Evolutionary conservation across 1,140 invertebrate species (phyloP), one percentile per base, ranked within the genome.

Genomic region (Andrena cerasifolii): DNA sequence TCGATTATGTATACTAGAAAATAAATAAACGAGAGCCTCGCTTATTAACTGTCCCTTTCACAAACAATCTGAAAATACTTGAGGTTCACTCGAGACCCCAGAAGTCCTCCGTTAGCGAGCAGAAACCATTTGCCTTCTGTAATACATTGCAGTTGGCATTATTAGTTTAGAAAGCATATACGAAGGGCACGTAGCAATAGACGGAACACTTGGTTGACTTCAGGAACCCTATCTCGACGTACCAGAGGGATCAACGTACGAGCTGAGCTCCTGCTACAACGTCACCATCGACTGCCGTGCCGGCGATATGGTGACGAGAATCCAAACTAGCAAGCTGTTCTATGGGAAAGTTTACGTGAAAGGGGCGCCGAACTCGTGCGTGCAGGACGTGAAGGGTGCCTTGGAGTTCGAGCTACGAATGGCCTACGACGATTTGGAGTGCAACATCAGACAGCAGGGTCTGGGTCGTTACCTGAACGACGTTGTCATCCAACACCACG

Each of bases 261-360:
- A 99, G 93, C 93, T 99, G 61, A 96, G 96, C 79, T 98, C 98
- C 7, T 99, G 98, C 91, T 99, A 98, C 94, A 98, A 98, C 91
- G 97, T 98, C 24, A 97, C 96, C 83, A 97, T 98, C 84, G 97
- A 98, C 89, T 99, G 98, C 87, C 94, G 97, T 54, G 96, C 97
- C 1, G 96, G 96, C 56, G 97, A 98, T 89, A 99, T 99, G 98
- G 95, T 98, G 45, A 97, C 98, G 24, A 95, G 95, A 36, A 98
- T 98, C 87, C 96, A 97, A 89, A 98, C 98, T 6, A 98, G 96
- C 70, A 98, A 98, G 90, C 93, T 98, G 6, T 98, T 98, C 93
- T 96, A 97, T 89, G 98, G 98, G 54, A 98, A 98, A 92, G 97
- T 98, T 61, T 98, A 98, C 92, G 97, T 97, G 21, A 98, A 98